A percentile compares a stretch with the other conserved stretches of the same genome.
Conservation (phyloP, 1,140 invertebrate species). For the Stegodyphus dumicola region DNA sequence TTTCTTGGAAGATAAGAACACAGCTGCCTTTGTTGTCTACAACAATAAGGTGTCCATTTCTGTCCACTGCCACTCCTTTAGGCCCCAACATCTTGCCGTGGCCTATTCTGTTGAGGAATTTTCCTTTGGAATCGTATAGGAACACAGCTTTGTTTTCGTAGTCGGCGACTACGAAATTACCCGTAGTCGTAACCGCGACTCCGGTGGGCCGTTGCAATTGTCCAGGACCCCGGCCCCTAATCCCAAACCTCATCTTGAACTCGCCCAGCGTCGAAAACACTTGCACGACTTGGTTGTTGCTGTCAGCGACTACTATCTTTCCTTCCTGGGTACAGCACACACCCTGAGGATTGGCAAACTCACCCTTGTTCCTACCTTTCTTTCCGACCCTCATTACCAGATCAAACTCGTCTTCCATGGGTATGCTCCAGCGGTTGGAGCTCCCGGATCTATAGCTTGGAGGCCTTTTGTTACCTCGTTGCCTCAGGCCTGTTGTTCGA, state of each 20-base stretch:
- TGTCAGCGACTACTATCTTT: conserved; percentile 72
- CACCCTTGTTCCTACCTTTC: conserved; percentile 72
- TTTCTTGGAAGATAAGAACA: conserved; percentile 72
- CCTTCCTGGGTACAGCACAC: conserved; percentile 68
- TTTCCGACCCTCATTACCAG: conserved; percentile 69
- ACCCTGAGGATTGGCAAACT: conserved; percentile 74
- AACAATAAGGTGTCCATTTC: conserved; percentile 84
- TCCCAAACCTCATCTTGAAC: conserved; percentile 70
- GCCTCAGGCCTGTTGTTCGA: conserved; percentile 61
- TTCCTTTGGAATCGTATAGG: conserved; percentile 71
- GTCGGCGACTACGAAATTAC: conserved; percentile 73
- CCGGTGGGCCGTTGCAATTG: conserved; percentile 74
- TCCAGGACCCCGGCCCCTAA: conserved; percentile 70
- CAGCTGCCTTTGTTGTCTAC: conserved; percentile 74
- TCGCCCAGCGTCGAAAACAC: conserved; percentile 68
- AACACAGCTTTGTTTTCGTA: conserved; percentile 75
- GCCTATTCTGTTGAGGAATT: conserved; percentile 72
- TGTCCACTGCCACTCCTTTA: conserved; percentile 82
- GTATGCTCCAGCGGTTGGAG: conserved; percentile 68
- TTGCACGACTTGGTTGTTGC: conserved; percentile 74
- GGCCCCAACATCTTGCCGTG: conserved; percentile 71
- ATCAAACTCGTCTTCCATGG: conserved; percentile 70
- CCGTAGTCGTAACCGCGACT: conserved; percentile 70
- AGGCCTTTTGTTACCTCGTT: conserved; percentile 67
- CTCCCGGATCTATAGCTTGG: conserved; percentile 68